These are phyloP conservation scores for Parascotia fuliginaria DNA, from an alignment of 2,888 invertebrate genomes.

Conservation along the genomic window DNA sequence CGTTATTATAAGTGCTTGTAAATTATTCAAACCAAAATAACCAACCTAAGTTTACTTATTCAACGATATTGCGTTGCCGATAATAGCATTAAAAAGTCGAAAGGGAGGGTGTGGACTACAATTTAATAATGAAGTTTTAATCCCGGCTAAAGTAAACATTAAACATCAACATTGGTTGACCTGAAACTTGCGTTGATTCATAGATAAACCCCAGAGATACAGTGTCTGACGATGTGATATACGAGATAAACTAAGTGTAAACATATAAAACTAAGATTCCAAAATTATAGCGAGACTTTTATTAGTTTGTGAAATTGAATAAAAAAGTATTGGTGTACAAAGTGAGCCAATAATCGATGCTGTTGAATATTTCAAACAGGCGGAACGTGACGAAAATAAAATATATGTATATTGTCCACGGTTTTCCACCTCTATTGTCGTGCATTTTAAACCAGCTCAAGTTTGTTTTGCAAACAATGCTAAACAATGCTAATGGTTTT, in stretches of 20 bases:
- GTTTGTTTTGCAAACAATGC: conserved; percentile 58
- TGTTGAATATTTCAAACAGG: conserved; percentile 78
- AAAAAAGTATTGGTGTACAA: conserved; percentile 77
- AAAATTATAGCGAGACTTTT: conserved; percentile 47
- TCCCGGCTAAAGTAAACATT: conserved; percentile 10
- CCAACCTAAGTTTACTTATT: too few relatives aligned
- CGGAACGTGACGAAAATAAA: conserved; percentile 74
- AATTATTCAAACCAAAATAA: too few relatives aligned
- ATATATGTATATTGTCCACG: conserved; percentile 44
- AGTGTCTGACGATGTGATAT: too few relatives aligned
- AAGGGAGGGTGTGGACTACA: too few relatives aligned
- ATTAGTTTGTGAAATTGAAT: conserved; percentile 69
- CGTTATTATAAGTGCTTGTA: too few relatives aligned
- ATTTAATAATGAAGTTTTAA: too few relatives aligned
- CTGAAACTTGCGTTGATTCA: too few relatives aligned
- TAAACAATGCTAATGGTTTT: conserved; percentile 58
- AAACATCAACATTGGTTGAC: too few relatives aligned
- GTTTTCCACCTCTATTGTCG: conserved; percentile 55
- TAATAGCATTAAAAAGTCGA: too few relatives aligned
- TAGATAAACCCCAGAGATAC: too few relatives aligned
- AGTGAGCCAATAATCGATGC: conserved; percentile 79
- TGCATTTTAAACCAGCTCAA: conserved; percentile 55
- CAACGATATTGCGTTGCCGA: too few relatives aligned
- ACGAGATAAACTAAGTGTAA: conserved; percentile 18
- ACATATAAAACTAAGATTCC: conserved; percentile 42